Evolutionary conservation across 2,113 vertebrate genomes (phyloP), one percentile per base, ranked within the genome.

Genomic region (Bubo scandiacus): DNA sequence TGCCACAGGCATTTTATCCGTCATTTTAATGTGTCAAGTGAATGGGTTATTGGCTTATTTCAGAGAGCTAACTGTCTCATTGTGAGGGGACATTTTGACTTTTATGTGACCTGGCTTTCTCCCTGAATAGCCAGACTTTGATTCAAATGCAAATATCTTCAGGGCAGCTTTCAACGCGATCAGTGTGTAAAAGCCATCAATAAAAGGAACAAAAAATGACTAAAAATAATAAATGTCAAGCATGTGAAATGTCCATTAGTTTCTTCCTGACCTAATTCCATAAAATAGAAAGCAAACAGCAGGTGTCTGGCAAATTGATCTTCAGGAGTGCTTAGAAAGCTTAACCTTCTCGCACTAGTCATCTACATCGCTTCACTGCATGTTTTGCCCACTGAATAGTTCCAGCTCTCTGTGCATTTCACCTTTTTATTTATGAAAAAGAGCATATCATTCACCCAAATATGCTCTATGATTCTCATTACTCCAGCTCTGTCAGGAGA

Each of bases 141-240:
- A 93, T 88, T 95, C 82, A 94, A 95, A 94, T 67, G 81, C 85
- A 96, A 90, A 95, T 94, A 68, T 61, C 92, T 96, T 90, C 73
- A 92, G 88, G 90, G 83, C 81, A 94, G 51, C 55, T 97, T 96
- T 97, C 90, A 94, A 81, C 83, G 62, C 1, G 1, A 87, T 80
- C 86, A 84, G 52, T 42, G 61, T 83, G 52, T 75, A 92, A 95
- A 95, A 91, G 52, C 30, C 84, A 74, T 81, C 85, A 84, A 88
- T 81, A 96, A 94, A 90, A 67, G 38, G 86, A 88, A 91, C 43
- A 18, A 92, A 91, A 96, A 91, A 63, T 72, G 15, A 88, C 92
- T 86, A 95, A 97, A 97, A 96, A 68, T 96, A 96, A 97, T 81
- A 96, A 94, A 94, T 86, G 68, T 71, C 92, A 96, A 81, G 63